Evolutionary conservation across 2,888 invertebrate genomes (phyloP).

Genomic region (Leptopilina drosophilae): DNA sequence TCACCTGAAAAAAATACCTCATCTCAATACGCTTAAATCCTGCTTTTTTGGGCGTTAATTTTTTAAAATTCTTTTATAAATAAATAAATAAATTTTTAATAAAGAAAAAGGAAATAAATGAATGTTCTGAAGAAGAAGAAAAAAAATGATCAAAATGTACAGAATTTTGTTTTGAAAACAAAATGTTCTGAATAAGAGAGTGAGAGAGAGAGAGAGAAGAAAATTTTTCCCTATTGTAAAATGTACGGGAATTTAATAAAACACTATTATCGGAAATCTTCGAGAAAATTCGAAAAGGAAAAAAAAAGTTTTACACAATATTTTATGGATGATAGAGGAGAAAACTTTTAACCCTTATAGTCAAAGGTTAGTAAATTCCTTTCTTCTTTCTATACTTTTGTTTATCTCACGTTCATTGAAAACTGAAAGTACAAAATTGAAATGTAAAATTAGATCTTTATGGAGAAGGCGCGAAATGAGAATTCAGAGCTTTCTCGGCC

Average conservation of each 20-base stretch:
- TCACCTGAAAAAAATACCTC: not conserved
- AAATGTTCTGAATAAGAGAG: no score
- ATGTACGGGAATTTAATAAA: slow-evolving; percentile 69
- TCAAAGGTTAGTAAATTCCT: slow-evolving; percentile 63
- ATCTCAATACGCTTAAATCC: not conserved
- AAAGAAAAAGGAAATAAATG: no score
- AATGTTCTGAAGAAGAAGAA: not conserved
- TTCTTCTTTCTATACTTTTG: not conserved
- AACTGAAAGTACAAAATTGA: not conserved
- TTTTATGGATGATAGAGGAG: slow-evolving; percentile 72
- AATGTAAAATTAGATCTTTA: not conserved
- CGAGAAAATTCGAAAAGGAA: slow-evolving; percentile 60
- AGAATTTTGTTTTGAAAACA: slow-evolving; percentile 40
- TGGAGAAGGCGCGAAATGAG: slow-evolving; percentile 24
- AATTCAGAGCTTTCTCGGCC: slow-evolving; percentile 39
- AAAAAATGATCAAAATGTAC: not conserved
- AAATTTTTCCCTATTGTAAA: slow-evolving; percentile 62
- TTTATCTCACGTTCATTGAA: no score
- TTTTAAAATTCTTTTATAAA: not conserved
- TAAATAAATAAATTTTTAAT: no score
- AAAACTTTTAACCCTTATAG: slow-evolving; percentile 72
- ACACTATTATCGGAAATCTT: slow-evolving; percentile 59
- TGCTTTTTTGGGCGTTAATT: not conserved
- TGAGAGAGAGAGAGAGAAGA: not conserved
- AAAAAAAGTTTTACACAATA: slow-evolving; percentile 66